Percentiles rank a stretch among this genome's conserved stretches.
These are phyloP conservation scores for Anthophora plumipes DNA, from an alignment of 2,888 invertebrate genomes.

Conservation along the genomic window DNA sequence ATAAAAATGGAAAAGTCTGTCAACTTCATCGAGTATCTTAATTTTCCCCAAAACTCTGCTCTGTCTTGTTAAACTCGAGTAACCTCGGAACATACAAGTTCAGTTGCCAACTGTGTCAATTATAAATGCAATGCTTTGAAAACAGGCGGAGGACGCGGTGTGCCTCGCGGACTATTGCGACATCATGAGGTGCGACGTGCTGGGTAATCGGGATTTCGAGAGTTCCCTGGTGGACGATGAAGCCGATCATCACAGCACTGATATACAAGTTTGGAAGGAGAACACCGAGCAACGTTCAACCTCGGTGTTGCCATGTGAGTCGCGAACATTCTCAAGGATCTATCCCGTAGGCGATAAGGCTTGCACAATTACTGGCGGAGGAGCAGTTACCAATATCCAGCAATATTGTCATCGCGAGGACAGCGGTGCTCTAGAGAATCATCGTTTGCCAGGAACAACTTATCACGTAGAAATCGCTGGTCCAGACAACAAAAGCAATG, in stretches of 20 bases:
- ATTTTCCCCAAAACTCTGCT: no score
- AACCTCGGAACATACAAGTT: no score
- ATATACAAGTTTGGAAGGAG: conserved; percentile 94
- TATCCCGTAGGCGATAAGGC: conserved; percentile 58
- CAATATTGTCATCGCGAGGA: conserved; percentile 67
- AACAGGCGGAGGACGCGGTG: conserved; percentile 94
- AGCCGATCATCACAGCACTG: conserved; percentile 89
- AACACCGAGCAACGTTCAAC: conserved; percentile 86
- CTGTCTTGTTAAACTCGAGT: no score
- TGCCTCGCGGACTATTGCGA: conserved; percentile 98
- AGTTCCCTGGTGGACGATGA: conserved; percentile 87
- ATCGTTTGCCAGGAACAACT: conserved; percentile 61
- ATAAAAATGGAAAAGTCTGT: no score
- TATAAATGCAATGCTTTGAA: conserved; percentile 38
- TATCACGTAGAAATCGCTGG: conserved; percentile 81
- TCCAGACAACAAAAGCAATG: conserved; percentile 80
- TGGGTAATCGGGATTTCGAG: conserved; percentile 89
- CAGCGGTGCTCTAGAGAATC: conserved; percentile 57
- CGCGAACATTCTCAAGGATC: conserved; percentile 71
- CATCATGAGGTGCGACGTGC: conserved; percentile 97
- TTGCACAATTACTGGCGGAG: conserved; percentile 58
- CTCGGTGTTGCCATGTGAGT: conserved; percentile 75
- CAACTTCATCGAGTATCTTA: no score
- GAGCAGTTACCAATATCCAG: conserved; percentile 61
- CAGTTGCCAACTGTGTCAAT: conserved; percentile 7